Conservation (phyloP, 2,797 vertebrate genomes). For the Pogonophryne albipinna region DNA sequence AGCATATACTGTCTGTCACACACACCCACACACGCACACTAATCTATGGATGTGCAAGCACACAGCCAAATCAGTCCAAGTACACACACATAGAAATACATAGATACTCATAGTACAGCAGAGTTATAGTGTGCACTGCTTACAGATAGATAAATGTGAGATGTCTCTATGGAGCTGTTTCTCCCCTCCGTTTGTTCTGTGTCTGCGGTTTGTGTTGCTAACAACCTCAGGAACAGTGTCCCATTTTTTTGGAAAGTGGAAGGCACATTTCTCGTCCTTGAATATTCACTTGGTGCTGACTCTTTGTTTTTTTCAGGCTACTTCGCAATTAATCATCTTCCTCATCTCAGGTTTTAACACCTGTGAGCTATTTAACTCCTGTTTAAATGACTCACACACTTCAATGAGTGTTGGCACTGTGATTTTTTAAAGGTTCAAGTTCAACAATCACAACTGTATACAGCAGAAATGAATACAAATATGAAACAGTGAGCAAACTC, state of each 20-base stretch:
- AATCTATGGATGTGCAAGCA: constrained; percentile 6
- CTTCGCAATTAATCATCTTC: constrained; percentile 32
- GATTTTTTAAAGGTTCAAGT: no score
- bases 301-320: constrained; percentile 19
- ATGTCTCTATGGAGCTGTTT: constrained; percentile 41
- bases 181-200: constrained; percentile 22
- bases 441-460: neutral
- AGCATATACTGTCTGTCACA: constrained; percentile 49
- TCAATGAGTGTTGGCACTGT: no score
- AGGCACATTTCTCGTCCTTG: constrained; percentile 43
- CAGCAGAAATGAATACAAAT: neutral
- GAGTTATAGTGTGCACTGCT: constrained; percentile 4
- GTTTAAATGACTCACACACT: no score
- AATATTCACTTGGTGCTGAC: constrained; percentile 29
- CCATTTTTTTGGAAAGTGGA: constrained; percentile 48
- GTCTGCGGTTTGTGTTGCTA: constrained; percentile 60
- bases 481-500: neutral
- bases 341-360: constrained; percentile 23
- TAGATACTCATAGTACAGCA: neutral
- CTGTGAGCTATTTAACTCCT: neutral
- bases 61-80: constrained; percentile 1
- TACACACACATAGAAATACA: constrained; percentile 33
- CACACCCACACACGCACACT: constrained; percentile 16
- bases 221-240: constrained; percentile 64
- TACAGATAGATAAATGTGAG: constrained; percentile 13